phyloP scores from a whole-genome alignment of 1,140 invertebrate species.

The Hermetia illucens region DNA sequence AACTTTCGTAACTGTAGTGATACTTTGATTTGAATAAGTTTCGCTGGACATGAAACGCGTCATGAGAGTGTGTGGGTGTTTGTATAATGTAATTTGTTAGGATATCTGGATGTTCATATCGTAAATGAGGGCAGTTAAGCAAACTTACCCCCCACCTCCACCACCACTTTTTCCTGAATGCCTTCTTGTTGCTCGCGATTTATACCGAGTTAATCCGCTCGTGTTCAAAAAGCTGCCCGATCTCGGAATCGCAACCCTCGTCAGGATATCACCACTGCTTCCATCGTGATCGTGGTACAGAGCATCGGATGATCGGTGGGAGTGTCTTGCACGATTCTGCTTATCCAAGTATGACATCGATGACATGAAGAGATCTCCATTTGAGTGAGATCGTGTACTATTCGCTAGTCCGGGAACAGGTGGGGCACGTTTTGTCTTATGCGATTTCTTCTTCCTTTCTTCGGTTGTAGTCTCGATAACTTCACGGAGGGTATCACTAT shows the following conservation, averaged over 20 bases:
- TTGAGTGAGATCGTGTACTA: not conserved
- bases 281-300: not conserved
- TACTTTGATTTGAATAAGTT: too few species aligned
- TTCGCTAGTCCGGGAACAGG: constrained; percentile 16
- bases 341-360: not conserved
- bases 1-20: too few species aligned
- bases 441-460: constrained; percentile 25
- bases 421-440: constrained; percentile 25
- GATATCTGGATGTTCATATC: too few species aligned
- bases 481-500: constrained; percentile 36
- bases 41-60: too few species aligned
- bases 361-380: not conserved
- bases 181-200: constrained; percentile 33
- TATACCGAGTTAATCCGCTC: constrained; percentile 51
- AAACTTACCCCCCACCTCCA: constrained; percentile 12
- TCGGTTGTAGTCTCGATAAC: constrained; percentile 26
- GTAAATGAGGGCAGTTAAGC: too few species aligned
- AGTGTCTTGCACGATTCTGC: not conserved
- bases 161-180: constrained; percentile 19
- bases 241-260: constrained; percentile 67
- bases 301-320: not conserved
- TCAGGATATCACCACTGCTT: constrained; percentile 58
- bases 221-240: constrained; percentile 70
- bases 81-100: too few species aligned
- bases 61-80: too few species aligned